Conservation (phyloP, 1,140 invertebrate species). For the Oreohelix idahoensis region DNA sequence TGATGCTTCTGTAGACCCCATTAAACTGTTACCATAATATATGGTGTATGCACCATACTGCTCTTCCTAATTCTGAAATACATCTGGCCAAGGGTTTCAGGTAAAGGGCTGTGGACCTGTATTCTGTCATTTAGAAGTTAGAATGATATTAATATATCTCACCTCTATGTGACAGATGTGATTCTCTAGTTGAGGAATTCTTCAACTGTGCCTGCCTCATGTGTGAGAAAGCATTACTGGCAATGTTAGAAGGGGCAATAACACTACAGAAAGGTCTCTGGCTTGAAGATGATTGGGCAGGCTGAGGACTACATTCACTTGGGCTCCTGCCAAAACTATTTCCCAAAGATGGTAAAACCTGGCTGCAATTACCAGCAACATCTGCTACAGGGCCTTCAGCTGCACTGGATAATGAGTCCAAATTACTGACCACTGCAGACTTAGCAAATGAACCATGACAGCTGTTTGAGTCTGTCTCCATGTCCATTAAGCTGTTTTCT, state of each 20-base stretch:
- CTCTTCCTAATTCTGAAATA: no score
- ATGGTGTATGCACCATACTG: no score
- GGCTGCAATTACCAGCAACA: neutral
- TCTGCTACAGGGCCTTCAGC: neutral
- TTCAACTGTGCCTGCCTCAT: neutral
- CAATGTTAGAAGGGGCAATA: neutral
- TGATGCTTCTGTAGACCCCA: no score
- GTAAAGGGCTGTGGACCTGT: no score
- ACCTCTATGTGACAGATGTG: neutral
- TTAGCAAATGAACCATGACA: neutral
- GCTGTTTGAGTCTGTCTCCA: neutral
- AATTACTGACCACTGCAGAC: neutral
- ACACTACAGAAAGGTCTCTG: neutral
- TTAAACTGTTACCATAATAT: no score
- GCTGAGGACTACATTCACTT: neutral
- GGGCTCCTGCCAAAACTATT: neutral
- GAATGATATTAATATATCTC: neutral
- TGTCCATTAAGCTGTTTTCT: neutral
- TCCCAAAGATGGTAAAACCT: neutral
- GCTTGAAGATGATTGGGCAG: neutral
- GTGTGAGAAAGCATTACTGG: neutral
- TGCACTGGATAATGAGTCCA: neutral
- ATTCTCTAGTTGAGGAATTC: neutral
- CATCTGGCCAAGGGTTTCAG: no score
- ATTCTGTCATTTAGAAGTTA: no score